These are phyloP conservation scores for Stegodyphus dumicola DNA, from an alignment of 1,140 invertebrate species.

Conservation along the genomic window DNA sequence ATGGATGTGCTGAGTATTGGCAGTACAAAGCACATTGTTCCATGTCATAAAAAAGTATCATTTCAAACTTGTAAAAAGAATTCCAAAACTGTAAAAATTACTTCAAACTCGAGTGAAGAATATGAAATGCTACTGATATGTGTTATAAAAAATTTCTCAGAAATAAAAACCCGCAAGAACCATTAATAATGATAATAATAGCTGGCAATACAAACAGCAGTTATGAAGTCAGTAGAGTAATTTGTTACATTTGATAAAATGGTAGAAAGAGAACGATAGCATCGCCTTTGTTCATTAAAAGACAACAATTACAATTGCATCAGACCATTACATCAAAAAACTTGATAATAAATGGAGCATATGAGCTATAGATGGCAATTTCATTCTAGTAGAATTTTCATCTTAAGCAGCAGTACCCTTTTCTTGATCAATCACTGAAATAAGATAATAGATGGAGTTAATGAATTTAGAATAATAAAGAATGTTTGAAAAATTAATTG, in stretches of 20 bases:
- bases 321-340: conserved; percentile 33
- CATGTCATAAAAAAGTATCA: too few relatives aligned
- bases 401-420: conserved; percentile 48
- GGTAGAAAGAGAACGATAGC: conserved; percentile 20
- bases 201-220: conserved; percentile 10
- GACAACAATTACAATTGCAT: conserved; percentile 19
- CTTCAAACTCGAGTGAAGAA: too few relatives aligned
- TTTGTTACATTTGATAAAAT: conserved; percentile 23
- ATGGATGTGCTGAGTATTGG: too few relatives aligned
- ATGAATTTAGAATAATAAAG: background rate
- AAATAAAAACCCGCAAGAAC: conserved; percentile 3
- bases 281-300: conserved; percentile 18
- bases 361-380: conserved; percentile 43
- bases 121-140: conserved; percentile 3
- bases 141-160: background rate
- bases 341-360: conserved; percentile 44
- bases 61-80: too few relatives aligned
- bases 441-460: background rate
- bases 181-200: conserved; percentile 2
- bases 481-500: background rate
- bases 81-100: too few relatives aligned
- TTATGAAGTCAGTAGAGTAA: conserved; percentile 10
- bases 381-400: background rate
- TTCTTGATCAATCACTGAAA: conserved; percentile 48
- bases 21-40: too few relatives aligned